These are phyloP conservation scores for Synergus laeviventris DNA, from an alignment of 2,888 invertebrate species.

Conservation along the genomic window DNA sequence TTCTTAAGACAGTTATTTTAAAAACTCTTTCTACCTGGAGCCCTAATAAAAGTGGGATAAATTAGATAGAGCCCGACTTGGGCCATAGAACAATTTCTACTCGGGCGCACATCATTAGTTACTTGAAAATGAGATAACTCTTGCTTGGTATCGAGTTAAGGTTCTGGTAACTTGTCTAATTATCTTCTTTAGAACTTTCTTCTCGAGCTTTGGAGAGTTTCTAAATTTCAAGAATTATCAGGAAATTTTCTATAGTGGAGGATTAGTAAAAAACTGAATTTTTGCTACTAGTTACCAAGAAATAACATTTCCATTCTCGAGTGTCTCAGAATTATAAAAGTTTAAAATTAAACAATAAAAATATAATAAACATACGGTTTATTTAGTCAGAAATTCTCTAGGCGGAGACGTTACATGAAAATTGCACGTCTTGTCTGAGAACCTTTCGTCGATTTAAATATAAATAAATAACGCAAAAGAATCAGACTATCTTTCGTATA, in stretches of 20 bases:
- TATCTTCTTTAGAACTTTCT: neutral
- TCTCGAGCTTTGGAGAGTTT: neutral
- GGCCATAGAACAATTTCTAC: too few species aligned
- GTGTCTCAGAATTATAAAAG: neutral
- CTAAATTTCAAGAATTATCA: slow-evolving; percentile 1
- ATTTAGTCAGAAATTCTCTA: too few species aligned
- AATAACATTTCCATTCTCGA: neutral
- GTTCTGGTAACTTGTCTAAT: neutral
- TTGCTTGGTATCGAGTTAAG: neutral
- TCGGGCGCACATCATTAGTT: neutral
- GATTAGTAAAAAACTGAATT: neutral
- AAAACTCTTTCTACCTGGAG: too few species aligned
- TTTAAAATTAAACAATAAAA: neutral
- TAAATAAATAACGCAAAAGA: neutral
- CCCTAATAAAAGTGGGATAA: too few species aligned
- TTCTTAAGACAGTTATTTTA: too few species aligned
- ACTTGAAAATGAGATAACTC: neutral
- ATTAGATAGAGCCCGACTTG: too few species aligned
- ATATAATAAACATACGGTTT: too few species aligned
- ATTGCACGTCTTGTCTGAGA: neutral
- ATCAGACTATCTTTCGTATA: neutral
- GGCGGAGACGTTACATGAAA: too few species aligned
- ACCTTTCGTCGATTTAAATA: neutral
- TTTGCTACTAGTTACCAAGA: neutral
- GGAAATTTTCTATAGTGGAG: too few species aligned